Base-by-base conservation (phyloP, 2,797 vertebrate genomes). In the Periparus ater region DNA sequence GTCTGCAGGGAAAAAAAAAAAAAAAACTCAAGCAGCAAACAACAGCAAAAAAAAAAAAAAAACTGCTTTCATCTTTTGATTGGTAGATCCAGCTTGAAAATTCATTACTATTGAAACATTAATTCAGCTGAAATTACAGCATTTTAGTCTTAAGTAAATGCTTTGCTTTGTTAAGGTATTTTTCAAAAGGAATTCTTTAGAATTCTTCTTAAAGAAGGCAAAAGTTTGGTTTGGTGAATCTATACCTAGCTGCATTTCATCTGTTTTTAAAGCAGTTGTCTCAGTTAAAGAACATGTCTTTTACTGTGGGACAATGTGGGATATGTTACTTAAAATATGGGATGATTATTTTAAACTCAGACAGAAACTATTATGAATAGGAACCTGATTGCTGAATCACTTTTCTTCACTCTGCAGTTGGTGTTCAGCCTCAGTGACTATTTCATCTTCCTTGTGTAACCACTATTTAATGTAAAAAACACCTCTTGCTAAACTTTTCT, bases 1-100 rank as follows among this genome's bases (percentile, higher is more conserved):
- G 21, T 44, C 26, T 71, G 16, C 17, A 27, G 13, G 21, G 0
- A 3, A 17, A n/a, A 57, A 18, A 0, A 3, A 17, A n/a, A 57
- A 18, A 40, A 36, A 50, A 27, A 38, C 25, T 6, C 11, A 38
- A 47, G 8, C 17, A 44, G 0, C 15, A 68, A 60, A 70, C 5
- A 60, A 60, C 7, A 42, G 36, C 13, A 13, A 63, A 57, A 63
- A 57, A 54, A 13, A 63, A 57, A 63, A 57, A 54, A 57, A 74
- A 18, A 1, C 8, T 12, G 7, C 3, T 88, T 50, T 61, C 14
- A 48, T 63, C 45, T 71, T 48, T 55, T 60, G 70, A 54, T 32
- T 25, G 18, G n/a, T 68, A 75, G 42, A 40, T 40, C 13, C 32
- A 57, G 16, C 29, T 55, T 86, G 55, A 83, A 83, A 92, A 80